Conservation (phyloP, 2,888 invertebrate species). For the Lithophane semibrunnea region DNA sequence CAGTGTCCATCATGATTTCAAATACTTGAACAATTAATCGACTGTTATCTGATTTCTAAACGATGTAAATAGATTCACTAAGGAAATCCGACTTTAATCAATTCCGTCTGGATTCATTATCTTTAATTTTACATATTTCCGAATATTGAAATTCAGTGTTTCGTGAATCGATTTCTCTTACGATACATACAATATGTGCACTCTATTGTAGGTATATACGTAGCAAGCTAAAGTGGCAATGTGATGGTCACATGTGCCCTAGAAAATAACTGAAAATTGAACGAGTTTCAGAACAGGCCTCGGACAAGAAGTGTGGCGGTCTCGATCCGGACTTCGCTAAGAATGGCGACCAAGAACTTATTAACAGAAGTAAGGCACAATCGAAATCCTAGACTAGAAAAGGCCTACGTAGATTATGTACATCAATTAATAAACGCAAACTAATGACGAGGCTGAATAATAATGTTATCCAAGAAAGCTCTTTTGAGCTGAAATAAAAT, state of each 20-base stretch:
- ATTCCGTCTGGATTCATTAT: slow-evolving; percentile 34
- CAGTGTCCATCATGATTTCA: neutral
- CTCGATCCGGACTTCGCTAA: slow-evolving; percentile 19
- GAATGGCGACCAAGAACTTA: slow-evolving; percentile 12
- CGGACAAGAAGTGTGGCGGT: slow-evolving; percentile 30
- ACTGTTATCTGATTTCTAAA: slow-evolving; percentile 47
- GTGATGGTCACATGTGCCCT: slow-evolving; percentile 53
- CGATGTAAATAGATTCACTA: slow-evolving; percentile 37
- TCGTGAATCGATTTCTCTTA: slow-evolving; percentile 51
- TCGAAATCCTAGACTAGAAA: slow-evolving; percentile 48
- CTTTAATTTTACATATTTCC: slow-evolving; percentile 6
- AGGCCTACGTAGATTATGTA: slow-evolving; percentile 55
- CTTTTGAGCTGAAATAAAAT: slow-evolving; percentile 38
- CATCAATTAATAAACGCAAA: slow-evolving; percentile 41
- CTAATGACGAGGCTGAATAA: slow-evolving; percentile 38
- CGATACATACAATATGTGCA: slow-evolving; percentile 20
- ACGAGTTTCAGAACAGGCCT: slow-evolving; percentile 39
- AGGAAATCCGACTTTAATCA: slow-evolving; percentile 40
- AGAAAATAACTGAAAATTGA: slow-evolving; percentile 50
- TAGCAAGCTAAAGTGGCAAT: slow-evolving; percentile 36
- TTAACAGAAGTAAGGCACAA: slow-evolving; percentile 24
- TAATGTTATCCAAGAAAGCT: slow-evolving; percentile 21
- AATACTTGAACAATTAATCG: slow-evolving; percentile 24
- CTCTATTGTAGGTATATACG: slow-evolving; percentile 22
- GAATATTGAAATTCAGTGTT: slow-evolving; percentile 35